A percentile compares a stretch with the other conserved stretches of the same genome.
phyloP scores from a whole-genome alignment of 2,113 vertebrate genomes.

The Sapayoa aenigma region DNA sequence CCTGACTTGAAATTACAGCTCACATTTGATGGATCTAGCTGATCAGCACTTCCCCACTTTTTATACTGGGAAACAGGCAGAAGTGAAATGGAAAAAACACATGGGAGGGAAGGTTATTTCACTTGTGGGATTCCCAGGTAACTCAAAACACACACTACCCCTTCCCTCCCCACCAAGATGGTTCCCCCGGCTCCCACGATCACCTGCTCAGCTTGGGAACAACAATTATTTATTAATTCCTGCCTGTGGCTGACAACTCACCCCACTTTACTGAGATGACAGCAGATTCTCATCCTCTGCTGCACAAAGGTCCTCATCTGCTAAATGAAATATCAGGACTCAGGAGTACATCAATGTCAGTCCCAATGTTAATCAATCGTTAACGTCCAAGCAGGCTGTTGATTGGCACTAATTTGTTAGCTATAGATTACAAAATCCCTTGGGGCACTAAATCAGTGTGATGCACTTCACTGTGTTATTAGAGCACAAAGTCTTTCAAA shows the following conservation, averaged over 20 bases:
- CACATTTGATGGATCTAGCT: background rate
- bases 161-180: too few relatives aligned
- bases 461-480: background rate
- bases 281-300: background rate
- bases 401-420: conserved; percentile 27
- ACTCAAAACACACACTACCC: background rate
- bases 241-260: background rate
- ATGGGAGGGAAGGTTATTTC: background rate
- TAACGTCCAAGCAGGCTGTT: background rate
- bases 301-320: background rate
- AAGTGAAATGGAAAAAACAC: background rate
- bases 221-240: background rate
- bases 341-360: background rate
- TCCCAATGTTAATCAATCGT: background rate
- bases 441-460: background rate
- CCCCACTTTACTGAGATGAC: background rate
- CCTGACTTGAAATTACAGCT: background rate
- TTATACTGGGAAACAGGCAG: background rate
- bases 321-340: background rate
- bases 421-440: conserved; percentile 12
- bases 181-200: too few relatives aligned
- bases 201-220: background rate
- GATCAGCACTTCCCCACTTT: background rate
- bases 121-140: background rate
- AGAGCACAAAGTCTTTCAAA: background rate